Evolutionary conservation across 2,888 invertebrate genomes (phyloP).

Genomic region (Dascillus cervinus): DNA sequence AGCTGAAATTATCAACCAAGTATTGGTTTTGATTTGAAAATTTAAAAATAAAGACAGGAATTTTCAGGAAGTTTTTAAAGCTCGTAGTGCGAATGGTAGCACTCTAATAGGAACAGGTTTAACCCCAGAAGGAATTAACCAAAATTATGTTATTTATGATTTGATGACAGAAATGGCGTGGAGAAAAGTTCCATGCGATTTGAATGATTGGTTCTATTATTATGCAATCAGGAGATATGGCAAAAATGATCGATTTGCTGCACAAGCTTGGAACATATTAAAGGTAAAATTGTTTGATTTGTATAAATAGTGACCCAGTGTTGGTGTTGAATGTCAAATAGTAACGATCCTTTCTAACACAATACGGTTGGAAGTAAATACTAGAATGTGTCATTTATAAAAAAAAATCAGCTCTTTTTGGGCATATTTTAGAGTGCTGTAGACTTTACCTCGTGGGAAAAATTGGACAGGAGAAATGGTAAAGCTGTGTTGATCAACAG

Average conservation of each 20-base stretch:
- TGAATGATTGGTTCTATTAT: constrained; percentile 55
- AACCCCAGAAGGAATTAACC: constrained; percentile 91
- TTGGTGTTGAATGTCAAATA: no score
- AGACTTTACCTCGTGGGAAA: no score
- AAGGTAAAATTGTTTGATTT: no score
- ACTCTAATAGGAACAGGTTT: constrained; percentile 87
- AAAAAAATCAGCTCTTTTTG: no score
- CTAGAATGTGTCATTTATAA: no score
- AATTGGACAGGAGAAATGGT: no score
- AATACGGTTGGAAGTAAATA: no score
- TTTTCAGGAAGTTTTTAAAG: constrained; percentile 54
- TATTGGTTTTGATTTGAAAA: constrained; percentile 21
- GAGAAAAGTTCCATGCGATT: constrained; percentile 49
- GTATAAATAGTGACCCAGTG: no score
- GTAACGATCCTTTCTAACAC: no score
- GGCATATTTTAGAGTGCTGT: no score
- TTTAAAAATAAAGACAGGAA: constrained; percentile 1
- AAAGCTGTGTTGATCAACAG: no score
- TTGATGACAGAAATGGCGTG: constrained; percentile 81
- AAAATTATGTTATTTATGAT: constrained; percentile 91
- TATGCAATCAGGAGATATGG: constrained; percentile 71
- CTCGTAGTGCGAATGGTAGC: constrained; percentile 52
- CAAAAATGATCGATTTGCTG: constrained; percentile 46
- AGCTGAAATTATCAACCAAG: constrained; percentile 60
- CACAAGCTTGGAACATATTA: constrained; percentile 59